Conservation (phyloP, 2,797 vertebrate species). For the Hipposideros larvatus region DNA sequence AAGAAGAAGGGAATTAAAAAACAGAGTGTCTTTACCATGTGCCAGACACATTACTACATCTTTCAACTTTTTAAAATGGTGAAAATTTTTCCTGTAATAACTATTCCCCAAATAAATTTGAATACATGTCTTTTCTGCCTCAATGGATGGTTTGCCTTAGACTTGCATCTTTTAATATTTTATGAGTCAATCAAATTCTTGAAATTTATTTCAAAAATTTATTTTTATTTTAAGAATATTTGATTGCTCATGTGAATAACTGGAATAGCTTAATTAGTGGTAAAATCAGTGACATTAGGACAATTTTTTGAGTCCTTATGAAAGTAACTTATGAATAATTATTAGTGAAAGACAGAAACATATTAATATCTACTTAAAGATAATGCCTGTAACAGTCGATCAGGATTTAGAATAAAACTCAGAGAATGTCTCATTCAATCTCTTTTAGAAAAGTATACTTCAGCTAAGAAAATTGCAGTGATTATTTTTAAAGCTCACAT, state of each 20-base stretch:
- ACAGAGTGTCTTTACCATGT: not conserved
- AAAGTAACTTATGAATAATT: not conserved
- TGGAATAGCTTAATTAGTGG: not conserved
- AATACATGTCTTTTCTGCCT: not conserved
- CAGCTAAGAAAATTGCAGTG: not conserved
- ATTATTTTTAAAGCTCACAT: not conserved
- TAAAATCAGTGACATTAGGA: not conserved
- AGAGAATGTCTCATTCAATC: not conserved
- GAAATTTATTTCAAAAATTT: not conserved
- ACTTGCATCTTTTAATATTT: not conserved
- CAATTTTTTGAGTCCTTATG: not conserved
- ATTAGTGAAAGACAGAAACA: not conserved
- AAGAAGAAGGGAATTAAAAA: not conserved
- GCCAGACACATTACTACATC: not conserved
- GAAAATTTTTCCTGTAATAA: not conserved
- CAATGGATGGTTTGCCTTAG: not conserved
- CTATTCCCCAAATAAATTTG: constrained; percentile 12
- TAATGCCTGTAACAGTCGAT: not conserved
- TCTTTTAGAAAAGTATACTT: not conserved
- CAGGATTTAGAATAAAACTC: not conserved
- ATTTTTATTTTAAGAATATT: not conserved
- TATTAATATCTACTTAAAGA: not conserved
- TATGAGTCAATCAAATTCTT: not conserved
- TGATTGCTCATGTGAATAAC: not conserved
- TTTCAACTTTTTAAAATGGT: not conserved